phyloP scores from a whole-genome alignment of 2,888 invertebrate genomes.

The Omphaloscelis lunosa region DNA sequence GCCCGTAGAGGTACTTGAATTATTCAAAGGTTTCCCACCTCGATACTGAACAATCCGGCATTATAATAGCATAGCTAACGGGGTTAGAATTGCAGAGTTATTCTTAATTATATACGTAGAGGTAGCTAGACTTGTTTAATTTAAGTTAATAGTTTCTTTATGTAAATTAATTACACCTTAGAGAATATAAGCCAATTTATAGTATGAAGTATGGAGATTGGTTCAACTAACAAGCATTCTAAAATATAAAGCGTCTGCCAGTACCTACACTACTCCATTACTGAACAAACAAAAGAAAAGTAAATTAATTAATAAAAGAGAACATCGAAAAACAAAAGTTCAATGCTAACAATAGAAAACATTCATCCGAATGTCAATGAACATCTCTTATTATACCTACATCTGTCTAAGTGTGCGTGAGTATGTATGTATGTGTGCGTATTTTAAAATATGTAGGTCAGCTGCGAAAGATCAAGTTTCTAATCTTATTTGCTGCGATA shows the following conservation, averaged over 20 bases:
- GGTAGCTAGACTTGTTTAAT: background rate
- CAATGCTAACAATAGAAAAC: conserved; percentile 35
- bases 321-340: conserved; percentile 31
- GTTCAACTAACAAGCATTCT: background rate
- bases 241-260: conserved; percentile 1
- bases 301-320: conserved; percentile 3
- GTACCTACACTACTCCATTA: background rate
- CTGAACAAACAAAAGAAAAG: conserved; percentile 9
- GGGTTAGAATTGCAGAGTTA: background rate
- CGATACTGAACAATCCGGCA: conserved; percentile 6
- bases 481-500: conserved; percentile 20
- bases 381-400: conserved; percentile 21
- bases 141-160: conserved; percentile 6
- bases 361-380: conserved; percentile 47
- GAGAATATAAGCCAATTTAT: background rate
- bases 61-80: background rate
- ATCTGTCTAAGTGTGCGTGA: background rate
- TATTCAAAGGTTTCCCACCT: conserved; percentile 62
- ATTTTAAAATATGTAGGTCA: conserved; percentile 56
- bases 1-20: conserved; percentile 45
- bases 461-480: conserved; percentile 32
- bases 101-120: background rate
- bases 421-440: conserved; percentile 9
- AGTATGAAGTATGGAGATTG: too few species aligned
- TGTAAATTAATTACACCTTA: conserved; percentile 13